Evolutionary conservation across 2,113 vertebrate genomes (phyloP), one percentile per base, ranked within the genome.

Genomic region (Xiphorhynchus elegans): DNA sequence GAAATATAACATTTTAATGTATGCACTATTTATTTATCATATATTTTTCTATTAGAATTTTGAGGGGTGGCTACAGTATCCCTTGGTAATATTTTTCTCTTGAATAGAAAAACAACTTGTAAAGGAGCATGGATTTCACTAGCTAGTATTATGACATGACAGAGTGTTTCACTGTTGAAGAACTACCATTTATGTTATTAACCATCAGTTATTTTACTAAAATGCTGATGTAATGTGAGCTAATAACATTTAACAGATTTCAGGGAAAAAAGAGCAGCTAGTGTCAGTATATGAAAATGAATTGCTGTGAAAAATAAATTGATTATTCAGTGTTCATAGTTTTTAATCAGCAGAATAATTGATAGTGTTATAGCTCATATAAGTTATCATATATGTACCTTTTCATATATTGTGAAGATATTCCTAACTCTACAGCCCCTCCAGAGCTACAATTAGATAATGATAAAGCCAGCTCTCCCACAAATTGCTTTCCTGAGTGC

Each of bases 291-390:
- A 92, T 89, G 80, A 94, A 92, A 79, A 87, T 42, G 81, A 97
- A 86, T 93, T 94, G 35, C 49, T 56, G 60, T 91, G 69, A 94
- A 96, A 95, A 90, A 91, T 69, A 96, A 97, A 90, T 73, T 91
- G 82, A 96, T 94, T 97, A 24, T 95, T 95, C 55, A 89, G 74
- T 94, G 47, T 52, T 93, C 52, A 70, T 74, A 72, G 18, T 64
- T 42, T 91, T 96, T 94, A 97, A 97, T 96, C 6, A 23, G 49
- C 52, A 94, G 78, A 97, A 95, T 85, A 96, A 97, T 80, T 87
- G 77, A 90, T 95, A 62, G 35, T 13, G 93, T 94, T 84, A 90
- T 75, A 87, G 56, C 59, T 60, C 66, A 83, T 87, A 31, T 49
- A 46, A 90, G 78, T 96, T 58, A 93, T 52, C 40, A 16, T 86